Conservation (phyloP, 2,888 invertebrate genomes). For the Agrotis ipsilon region DNA sequence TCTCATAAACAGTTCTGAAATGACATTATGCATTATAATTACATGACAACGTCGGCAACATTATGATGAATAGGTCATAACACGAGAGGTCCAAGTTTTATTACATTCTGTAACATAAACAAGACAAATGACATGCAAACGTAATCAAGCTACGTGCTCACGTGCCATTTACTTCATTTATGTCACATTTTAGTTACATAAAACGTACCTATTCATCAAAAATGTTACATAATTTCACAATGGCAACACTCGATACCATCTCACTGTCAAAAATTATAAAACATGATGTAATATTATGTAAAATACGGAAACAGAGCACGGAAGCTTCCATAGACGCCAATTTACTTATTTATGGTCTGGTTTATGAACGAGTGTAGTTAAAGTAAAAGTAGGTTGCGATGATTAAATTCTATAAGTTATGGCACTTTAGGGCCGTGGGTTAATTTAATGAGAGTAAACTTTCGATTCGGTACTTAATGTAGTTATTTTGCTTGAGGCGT, state of each 20-base stretch:
- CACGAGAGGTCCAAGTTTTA: slow-evolving; percentile 25
- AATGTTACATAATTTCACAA: slow-evolving; percentile 50
- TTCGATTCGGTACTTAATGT: slow-evolving; percentile 45
- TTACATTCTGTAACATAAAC: slow-evolving; percentile 45
- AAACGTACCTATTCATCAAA: slow-evolving; percentile 41
- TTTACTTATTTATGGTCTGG: slow-evolving; percentile 51
- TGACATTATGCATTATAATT: slow-evolving; percentile 7
- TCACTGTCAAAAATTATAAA: slow-evolving; percentile 39
- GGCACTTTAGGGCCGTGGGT: slow-evolving; percentile 22
- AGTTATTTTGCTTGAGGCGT: slow-evolving; percentile 19
- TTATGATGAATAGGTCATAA: slow-evolving; percentile 22
- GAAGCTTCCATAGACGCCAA: slow-evolving; percentile 54
- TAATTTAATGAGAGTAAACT: slow-evolving; percentile 43
- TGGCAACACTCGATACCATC: slow-evolving; percentile 49
- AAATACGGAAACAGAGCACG: slow-evolving; percentile 57
- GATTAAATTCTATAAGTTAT: slow-evolving; percentile 57
- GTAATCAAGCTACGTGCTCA: slow-evolving; percentile 44
- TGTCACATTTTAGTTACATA: slow-evolving; percentile 50
- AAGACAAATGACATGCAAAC: slow-evolving; percentile 41
- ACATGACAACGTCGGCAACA: slow-evolving; percentile 2
- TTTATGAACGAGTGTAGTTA: slow-evolving; percentile 31
- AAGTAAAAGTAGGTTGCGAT: slow-evolving; percentile 67
- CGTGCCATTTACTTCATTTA: slow-evolving; percentile 50
- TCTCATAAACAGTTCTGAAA: slow-evolving; percentile 11
- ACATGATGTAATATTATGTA: slow-evolving; percentile 56